A percentile compares a stretch with the other conserved stretches of the same genome.
These are phyloP conservation scores for Lingula anatina DNA, from an alignment of 2,888 invertebrate species.

Conservation along the genomic window DNA sequence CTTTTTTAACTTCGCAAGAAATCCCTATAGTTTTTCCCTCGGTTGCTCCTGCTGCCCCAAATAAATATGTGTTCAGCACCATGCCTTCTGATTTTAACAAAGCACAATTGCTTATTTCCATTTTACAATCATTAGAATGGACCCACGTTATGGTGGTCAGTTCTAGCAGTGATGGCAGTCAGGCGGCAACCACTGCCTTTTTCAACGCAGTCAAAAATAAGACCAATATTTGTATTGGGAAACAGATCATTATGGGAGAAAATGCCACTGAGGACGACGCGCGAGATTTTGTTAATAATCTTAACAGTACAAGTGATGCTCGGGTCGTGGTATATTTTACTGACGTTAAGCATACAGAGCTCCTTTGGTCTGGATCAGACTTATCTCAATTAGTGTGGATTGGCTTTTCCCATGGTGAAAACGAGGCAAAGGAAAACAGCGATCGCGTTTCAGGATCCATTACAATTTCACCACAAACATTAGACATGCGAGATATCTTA, in stretches of 20 bases:
- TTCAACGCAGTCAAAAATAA: constrained; percentile 17
- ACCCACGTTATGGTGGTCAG: constrained; percentile 44
- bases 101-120: constrained; percentile 31
- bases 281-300: constrained; percentile 20
- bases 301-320: constrained; percentile 31
- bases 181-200: constrained; percentile 35
- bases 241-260: constrained; percentile 23
- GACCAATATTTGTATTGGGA: constrained; percentile 37
- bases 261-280: constrained; percentile 26
- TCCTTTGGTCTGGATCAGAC: too few species aligned
- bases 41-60: too few species aligned
- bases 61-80: too few species aligned
- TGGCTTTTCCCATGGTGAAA: constrained; percentile 31
- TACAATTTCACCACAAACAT: constrained; percentile 31
- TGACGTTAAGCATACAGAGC: constrained; percentile 29
- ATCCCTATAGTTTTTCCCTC: too few species aligned
- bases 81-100: constrained; percentile 42
- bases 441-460: constrained; percentile 37
- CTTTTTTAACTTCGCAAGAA: too few species aligned
- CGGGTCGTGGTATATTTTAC: constrained; percentile 47
- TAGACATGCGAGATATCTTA: constrained; percentile 36
- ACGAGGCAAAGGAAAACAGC: constrained; percentile 26
- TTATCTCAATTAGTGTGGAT: constrained; percentile 44
- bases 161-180: constrained; percentile 37
- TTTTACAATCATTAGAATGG: constrained; percentile 40